phyloP scores from a whole-genome alignment of 2,113 vertebrate species.

The Sturnus vulgaris region DNA sequence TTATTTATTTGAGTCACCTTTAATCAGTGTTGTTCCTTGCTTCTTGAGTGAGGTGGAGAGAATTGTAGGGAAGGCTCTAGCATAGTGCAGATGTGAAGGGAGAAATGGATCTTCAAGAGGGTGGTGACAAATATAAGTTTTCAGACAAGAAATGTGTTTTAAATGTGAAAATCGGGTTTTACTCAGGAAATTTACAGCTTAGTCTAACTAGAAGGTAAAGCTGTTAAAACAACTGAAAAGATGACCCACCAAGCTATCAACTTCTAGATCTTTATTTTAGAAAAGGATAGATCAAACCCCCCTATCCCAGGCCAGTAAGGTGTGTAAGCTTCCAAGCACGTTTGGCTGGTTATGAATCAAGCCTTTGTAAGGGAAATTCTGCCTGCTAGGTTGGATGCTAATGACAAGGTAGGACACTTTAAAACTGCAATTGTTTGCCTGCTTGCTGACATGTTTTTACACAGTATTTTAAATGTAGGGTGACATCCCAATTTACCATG shows the following conservation, averaged over 20 bases:
- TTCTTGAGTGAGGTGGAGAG: background rate
- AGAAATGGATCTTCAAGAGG: background rate
- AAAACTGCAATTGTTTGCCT: background rate
- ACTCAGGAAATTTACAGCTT: background rate
- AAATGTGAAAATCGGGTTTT: background rate
- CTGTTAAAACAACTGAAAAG: background rate
- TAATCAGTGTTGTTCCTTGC: background rate
- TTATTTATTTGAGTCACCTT: background rate
- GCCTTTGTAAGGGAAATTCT: background rate
- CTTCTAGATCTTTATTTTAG: background rate
- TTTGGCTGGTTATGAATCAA: background rate
- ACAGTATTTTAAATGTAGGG: background rate
- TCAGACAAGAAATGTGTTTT: background rate
- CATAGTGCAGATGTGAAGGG: background rate
- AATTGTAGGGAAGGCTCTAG: background rate
- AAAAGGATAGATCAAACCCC: background rate
- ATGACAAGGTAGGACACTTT: background rate
- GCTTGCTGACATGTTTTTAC: background rate
- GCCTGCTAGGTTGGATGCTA: background rate
- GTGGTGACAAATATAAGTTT: background rate
- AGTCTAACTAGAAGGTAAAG: background rate
- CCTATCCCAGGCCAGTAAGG: fast-evolving
- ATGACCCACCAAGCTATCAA: background rate
- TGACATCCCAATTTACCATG: background rate
- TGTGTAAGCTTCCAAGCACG: background rate